phyloP scores from a whole-genome alignment of 2,888 invertebrate genomes.

The Hoplodrina ambigua region DNA sequence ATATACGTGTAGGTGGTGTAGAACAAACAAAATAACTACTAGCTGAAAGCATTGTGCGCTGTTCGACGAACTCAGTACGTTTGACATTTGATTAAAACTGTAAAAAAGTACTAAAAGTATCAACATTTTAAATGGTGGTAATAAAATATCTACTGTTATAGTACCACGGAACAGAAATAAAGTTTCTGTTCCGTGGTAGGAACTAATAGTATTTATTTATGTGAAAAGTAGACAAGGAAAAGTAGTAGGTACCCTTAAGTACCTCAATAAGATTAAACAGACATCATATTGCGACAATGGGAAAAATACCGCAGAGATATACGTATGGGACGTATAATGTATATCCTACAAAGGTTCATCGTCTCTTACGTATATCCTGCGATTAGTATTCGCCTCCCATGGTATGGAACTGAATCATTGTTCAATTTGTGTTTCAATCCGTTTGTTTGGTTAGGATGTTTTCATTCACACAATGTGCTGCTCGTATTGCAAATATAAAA shows the following conservation, averaged over 20 bases:
- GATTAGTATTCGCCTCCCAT: conserved; percentile 45
- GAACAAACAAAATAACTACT: conserved; percentile 17
- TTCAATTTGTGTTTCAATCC: conserved; percentile 50
- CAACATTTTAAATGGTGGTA: too few relatives aligned
- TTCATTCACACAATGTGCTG: conserved; percentile 45
- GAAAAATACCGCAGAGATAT: conserved; percentile 2
- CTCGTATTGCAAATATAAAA: conserved; percentile 33
- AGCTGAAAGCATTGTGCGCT: background rate
- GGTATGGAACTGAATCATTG: conserved; percentile 54
- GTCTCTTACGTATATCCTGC: conserved; percentile 26
- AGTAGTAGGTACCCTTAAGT: background rate
- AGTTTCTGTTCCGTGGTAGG: too few relatives aligned
- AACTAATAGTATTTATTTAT: background rate
- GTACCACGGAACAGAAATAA: too few relatives aligned
- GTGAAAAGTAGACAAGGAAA: background rate
- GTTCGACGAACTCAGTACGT: background rate
- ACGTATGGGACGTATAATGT: background rate
- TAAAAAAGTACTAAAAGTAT: too few relatives aligned
- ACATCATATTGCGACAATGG: background rate
- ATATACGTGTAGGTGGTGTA: conserved; percentile 16
- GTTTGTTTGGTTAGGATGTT: conserved; percentile 52
- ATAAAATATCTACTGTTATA: too few relatives aligned
- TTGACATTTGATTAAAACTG: background rate
- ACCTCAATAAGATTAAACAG: conserved; percentile 5
- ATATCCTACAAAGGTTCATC: conserved; percentile 26